Evolutionary conservation across 2,113 vertebrate species (phyloP), one percentile per base, ranked within the genome.

Genomic region (Microcebus griseorufus): DNA sequence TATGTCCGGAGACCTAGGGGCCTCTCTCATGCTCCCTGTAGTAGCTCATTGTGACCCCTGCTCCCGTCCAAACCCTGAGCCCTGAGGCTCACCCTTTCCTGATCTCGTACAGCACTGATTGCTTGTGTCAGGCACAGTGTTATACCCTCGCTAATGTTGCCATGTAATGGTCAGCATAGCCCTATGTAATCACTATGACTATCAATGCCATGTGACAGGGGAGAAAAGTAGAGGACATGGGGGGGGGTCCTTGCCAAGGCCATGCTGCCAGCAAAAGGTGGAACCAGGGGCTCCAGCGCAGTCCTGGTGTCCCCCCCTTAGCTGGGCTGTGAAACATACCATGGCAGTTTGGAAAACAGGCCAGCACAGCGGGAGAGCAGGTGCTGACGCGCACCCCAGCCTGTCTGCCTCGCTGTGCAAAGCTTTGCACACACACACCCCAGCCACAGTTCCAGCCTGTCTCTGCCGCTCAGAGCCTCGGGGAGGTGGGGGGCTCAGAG

Each of bases 381-480:
- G n/a, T 34, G 58, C 3, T 39, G 25, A 45, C 0, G 12, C 22
- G 10, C 3, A 9, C 9, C 37, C 42, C 9, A 3, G 9, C 34
- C 39, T 84, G 60, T 25, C 25, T 34, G 4, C 27, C 3, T 10
- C 18, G 78, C 13, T 3, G 17, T 53, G 7, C 2, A 5, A 3
- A 14, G 18, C 3, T 62, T 2, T 29, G 22, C 2, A 0, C 3
- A 6, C 2, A 3, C 42, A 6, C 2, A 3, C 42, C 42, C 7
- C 42, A 45, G 42, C 42, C 42, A 1, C 42, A 18, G 18, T 34
- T n/a, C 51, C 34, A n/a, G 51, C 29, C 0, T 22, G 1, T 37
- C 18, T 53, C 18, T 13, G 39, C 27, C 6, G 3, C 42, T 42
- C 14, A 42, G 39, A 34, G 8, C n/a, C 51, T 9, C 12, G 14